Base-by-base conservation (phyloP, 2,888 invertebrate species). In the Drosophila neonasuta region DNA sequence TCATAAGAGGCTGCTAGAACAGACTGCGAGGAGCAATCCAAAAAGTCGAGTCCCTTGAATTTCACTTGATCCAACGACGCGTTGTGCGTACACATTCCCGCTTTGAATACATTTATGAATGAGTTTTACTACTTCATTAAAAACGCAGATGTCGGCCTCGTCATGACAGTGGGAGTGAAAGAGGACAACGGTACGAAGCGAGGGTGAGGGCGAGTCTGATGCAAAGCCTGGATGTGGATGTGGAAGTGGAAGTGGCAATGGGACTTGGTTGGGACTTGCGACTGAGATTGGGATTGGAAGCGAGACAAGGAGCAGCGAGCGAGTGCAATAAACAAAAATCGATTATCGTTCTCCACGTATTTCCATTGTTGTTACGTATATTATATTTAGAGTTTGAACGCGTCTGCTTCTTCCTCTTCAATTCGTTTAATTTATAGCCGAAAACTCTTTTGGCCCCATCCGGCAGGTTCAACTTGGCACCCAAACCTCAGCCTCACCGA, bases 81-180 rank as follows among this genome's bases (percentile, higher is more conserved):
- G 58, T n/a, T 65, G 64, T 63, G 64, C 61, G 65, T 68, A 66
- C 60, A 58, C 24, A 24, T 24, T 74, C 73, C 75, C 56, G 71
- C 67, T 75, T 88, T 88, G 88, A 86, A 81, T 83, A 80, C 79
- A 84, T 90, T 90, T 90, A 90, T 90, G 90, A 90, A 90, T 90
- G 90, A 89, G 88, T 89, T 90, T 90, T 90, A 90, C 90, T 90
- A 90, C 90, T 90, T 90, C 89, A 89, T 90, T 90, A 90, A 90
- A 89, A 87, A 56, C 24, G 67, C 71, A 75, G 69, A 69, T 77
- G 72, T 75, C 68, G 64, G 78, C 68, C 68, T 50, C 69, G 64
- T 59, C 66, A 68, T 68, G 68, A 49, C 76, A 68, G 72, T 75
- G 77, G 66, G 69, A 58, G 69, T 69, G 56, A 55, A 61, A 56